phyloP scores from a whole-genome alignment of 2,113 vertebrate genomes.

The Miniopterus natalensis region DNA sequence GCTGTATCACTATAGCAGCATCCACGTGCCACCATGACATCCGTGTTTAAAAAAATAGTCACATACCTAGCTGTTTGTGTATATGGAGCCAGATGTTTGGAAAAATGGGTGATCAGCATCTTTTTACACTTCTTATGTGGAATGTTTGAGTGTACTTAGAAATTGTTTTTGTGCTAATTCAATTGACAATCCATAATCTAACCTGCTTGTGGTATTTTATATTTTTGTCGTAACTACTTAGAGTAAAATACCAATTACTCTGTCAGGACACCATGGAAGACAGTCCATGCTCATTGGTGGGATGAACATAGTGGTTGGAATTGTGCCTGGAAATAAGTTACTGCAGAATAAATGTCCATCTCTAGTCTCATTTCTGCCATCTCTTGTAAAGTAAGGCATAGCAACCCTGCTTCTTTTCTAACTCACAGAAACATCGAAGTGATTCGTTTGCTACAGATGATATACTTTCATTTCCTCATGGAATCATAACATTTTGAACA shows the following conservation, averaged over 20 bases:
- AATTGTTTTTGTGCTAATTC: not conserved
- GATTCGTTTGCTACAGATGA: not conserved
- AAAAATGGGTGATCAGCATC: not conserved
- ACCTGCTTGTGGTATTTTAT: not conserved
- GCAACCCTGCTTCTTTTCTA: not conserved
- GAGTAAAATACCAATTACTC: not conserved
- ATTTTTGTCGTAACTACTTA: constrained; percentile 7
- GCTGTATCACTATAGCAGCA: not conserved
- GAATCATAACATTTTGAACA: not conserved
- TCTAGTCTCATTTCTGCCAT: not conserved
- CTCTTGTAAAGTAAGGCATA: not conserved
- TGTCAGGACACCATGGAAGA: not conserved
- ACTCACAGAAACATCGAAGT: not conserved
- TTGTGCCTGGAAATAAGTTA: not conserved
- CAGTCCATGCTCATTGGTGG: not conserved
- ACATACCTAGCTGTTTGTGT: not conserved
- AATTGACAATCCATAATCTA: not conserved
- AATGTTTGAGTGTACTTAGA: not conserved
- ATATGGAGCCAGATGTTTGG: not conserved
- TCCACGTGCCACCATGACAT: not conserved
- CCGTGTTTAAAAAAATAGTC: not conserved
- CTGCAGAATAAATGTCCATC: not conserved
- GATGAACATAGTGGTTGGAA: constrained; percentile 1
- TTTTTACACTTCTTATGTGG: not conserved
- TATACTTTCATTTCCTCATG: not conserved